Conservation (phyloP, 2,113 vertebrate species). For the Ictalurus punctatus region DNA sequence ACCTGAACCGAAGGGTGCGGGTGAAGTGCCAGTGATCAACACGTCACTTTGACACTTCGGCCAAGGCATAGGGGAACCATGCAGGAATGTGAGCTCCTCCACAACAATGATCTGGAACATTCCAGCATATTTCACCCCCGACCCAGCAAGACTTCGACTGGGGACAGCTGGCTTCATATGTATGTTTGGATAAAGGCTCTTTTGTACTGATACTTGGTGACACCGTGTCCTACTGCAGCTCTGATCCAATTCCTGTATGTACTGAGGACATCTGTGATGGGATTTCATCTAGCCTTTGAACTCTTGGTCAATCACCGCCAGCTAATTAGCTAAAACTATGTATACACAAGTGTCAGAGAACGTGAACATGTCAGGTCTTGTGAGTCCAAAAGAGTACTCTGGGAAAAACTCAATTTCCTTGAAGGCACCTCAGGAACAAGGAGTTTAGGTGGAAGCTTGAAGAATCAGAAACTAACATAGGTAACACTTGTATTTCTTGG, state of each 20-base stretch:
- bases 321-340: neutral
- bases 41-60: constrained; percentile 19
- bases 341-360: neutral
- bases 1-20: constrained; percentile 46
- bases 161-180: neutral
- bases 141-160: neutral
- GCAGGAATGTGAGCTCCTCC: neutral
- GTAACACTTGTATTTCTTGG: constrained; percentile 5
- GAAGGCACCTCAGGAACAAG: neutral
- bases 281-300: constrained; percentile 7
- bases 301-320: neutral
- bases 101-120: neutral
- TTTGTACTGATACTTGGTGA: constrained; percentile 2
- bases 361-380: neutral
- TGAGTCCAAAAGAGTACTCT: neutral
- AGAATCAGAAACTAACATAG: neutral
- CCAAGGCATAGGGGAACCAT: neutral
- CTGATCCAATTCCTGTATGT: neutral
- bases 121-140: neutral
- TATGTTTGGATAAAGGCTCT: no score
- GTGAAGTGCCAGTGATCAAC: constrained; percentile 18
- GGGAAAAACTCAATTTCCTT: constrained; percentile 6
- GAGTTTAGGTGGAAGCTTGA: neutral
- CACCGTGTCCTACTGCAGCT: neutral
- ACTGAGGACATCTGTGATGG: neutral